A percentile compares a stretch with the other conserved stretches of the same genome.
Conservation (phyloP, 2,797 vertebrate species). For the Sandelia bainsii region DNA sequence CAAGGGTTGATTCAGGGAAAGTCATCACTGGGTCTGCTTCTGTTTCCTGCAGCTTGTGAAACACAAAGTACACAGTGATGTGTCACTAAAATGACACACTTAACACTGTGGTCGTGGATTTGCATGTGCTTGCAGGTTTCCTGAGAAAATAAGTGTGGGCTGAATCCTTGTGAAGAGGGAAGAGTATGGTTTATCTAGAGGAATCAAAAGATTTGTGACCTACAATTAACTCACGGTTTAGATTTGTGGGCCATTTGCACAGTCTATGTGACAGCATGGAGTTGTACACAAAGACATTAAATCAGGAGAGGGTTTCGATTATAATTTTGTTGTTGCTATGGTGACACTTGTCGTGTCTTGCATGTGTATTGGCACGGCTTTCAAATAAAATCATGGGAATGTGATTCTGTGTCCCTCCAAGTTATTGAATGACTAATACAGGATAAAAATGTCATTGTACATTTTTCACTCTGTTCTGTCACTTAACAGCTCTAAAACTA, state of each 20-base stretch:
- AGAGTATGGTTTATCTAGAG: not conserved
- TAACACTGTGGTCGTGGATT: constrained; percentile 9
- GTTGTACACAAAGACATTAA: constrained; percentile 44
- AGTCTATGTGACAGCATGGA: constrained; percentile 24
- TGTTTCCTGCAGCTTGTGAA: constrained; percentile 17
- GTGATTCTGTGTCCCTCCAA: constrained; percentile 12
- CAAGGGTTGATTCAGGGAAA: constrained; percentile 33
- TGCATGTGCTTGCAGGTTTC: constrained; percentile 32
- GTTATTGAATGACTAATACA: constrained; percentile 31
- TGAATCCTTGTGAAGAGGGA: constrained; percentile 17
- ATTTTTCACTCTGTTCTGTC: not conserved
- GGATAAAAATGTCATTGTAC: not conserved
- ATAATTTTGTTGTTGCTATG: constrained; percentile 49
- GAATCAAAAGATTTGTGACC: constrained; percentile 19
- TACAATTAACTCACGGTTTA: constrained; percentile 15
- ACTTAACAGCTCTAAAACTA: not conserved
- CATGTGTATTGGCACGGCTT: constrained; percentile 46
- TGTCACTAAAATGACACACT: constrained; percentile 8
- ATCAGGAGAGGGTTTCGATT: constrained; percentile 17
- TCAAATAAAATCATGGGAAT: constrained; percentile 62
- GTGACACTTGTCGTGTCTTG: constrained; percentile 46
- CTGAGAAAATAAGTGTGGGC: constrained; percentile 26
- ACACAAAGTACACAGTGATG: not conserved
- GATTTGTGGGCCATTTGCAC: constrained; percentile 14
- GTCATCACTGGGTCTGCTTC: not conserved